These are phyloP conservation scores for Brachypteracias leptosomus DNA, from an alignment of 2,113 vertebrate species.

Conservation along the genomic window DNA sequence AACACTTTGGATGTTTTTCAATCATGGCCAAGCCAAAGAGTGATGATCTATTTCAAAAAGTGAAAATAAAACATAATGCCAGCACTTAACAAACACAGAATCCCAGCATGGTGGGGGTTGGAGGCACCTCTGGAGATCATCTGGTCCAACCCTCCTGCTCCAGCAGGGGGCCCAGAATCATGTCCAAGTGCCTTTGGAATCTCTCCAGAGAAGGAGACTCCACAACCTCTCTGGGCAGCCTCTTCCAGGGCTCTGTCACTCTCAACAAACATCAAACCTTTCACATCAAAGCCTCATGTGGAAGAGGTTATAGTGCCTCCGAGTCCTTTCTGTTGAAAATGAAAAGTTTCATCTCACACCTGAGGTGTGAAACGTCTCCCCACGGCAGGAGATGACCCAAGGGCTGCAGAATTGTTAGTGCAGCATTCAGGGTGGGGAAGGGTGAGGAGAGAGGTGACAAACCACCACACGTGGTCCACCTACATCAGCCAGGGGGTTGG, in stretches of 20 bases:
- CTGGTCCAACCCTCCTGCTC: too few species aligned
- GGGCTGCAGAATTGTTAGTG: not conserved
- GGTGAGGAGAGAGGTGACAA: not conserved
- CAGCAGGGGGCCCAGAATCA: not conserved
- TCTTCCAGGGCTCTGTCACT: too few species aligned
- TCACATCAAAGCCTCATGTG: not conserved
- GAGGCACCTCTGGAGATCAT: too few species aligned
- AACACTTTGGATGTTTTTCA: not conserved
- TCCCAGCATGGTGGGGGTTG: too few species aligned
- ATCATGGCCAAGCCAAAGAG: not conserved
- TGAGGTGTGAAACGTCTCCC: not conserved
- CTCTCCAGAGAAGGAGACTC: not conserved
- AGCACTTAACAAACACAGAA: not conserved
- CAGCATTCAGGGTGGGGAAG: not conserved
- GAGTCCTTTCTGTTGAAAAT: not conserved
- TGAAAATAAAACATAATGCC: not conserved
- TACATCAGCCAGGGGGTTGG: not conserved
- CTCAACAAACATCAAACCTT: not conserved
- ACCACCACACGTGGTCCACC: rapidly evolving
- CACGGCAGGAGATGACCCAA: rapidly evolving
- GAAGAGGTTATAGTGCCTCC: too few species aligned
- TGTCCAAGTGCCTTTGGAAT: not conserved
- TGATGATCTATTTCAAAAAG: not conserved
- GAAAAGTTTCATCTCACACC: not conserved
- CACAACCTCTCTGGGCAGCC: not conserved